Evolutionary conservation across 2,888 invertebrate species (phyloP), one percentile per base, ranked within the genome.

Genomic region (Blastobasis lacticolella): DNA sequence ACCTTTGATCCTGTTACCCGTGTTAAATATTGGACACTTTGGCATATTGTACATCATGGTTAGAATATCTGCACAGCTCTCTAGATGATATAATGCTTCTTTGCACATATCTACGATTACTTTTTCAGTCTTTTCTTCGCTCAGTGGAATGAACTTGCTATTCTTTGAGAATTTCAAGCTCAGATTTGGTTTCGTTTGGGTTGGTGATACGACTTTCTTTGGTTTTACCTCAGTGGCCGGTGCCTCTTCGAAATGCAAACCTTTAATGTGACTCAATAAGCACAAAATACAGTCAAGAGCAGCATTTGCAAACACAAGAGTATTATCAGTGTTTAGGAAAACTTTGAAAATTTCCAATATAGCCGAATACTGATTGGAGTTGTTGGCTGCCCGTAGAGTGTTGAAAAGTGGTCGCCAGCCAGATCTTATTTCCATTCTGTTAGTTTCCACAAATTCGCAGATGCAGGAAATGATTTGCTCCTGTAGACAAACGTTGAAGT

Each of bases 371-470:
- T 92, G 92, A 61, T 93, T 94, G 47, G 91, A 90, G 65, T 93
- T 94, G 46, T 92, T 91, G 0, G 97, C 97, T 46, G 97, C 96
- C 23, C 97, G 91, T 45, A 99, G 81, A 0, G 98, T 97, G 8
- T 97, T 97, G 73, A 99, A 99, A 1, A 99, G 84, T 0, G 98
- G 97, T 50, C 98, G 90, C 98, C 98, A 99, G 0, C 98, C 98
- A 0, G 97, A 97, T 60, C 95, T 92, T 45, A 98, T 97, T 86
- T 98, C 97, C 55, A 94, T 94, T 63, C 96, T 91, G 75, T 96
- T 97, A 0, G 96, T 96, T 79, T 98, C 97, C 0, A 99, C 98
- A 66, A 98, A 96, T 80, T 97, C 97, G 76, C 97, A 97, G 48
- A 98, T 93, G 63, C 97, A 97, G 51, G 96, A 95, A 46, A 98